Conservation (phyloP, 1,140 invertebrate species). For the Brachionus sp. region DNA sequence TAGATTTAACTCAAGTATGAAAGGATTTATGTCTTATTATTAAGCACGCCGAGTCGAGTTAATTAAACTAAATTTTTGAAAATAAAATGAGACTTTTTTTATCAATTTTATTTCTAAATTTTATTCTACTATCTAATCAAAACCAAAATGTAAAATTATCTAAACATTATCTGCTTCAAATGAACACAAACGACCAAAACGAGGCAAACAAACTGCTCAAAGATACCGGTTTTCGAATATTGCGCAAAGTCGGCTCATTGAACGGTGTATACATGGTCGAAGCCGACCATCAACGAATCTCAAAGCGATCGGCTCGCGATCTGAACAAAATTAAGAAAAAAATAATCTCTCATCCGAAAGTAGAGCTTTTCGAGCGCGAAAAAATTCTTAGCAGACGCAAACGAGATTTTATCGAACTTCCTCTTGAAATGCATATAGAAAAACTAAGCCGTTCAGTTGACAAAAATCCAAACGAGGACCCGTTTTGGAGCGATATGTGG, state of each 20-base stretch:
- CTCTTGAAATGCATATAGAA: neutral
- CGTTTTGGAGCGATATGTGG: constrained; percentile 38
- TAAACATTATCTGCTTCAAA: constrained; percentile 3
- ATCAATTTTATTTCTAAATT: neutral
- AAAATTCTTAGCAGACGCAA: neutral
- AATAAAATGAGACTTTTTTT: constrained; percentile 6
- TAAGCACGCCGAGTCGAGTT: neutral
- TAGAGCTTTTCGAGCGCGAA: neutral
- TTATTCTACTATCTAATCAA: neutral
- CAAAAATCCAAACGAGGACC: constrained; percentile 3
- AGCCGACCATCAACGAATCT: neutral
- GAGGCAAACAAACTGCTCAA: neutral
- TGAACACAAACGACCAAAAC: neutral
- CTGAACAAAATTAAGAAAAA: neutral
- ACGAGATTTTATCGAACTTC: constrained; percentile 26
- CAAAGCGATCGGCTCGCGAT: neutral
- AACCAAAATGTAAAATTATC: neutral
- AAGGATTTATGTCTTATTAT: neutral
- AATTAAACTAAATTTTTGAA: neutral
- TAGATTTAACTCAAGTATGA: neutral
- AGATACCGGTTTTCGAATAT: neutral
- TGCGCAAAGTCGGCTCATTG: neutral
- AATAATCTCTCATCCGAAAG: neutral
- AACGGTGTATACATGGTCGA: constrained; percentile 8
- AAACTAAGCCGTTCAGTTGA: neutral